Percentiles rank a stretch among this genome's conserved stretches.
These are phyloP conservation scores for Eumaeus atala DNA, from an alignment of 1,140 invertebrate genomes.

Conservation along the genomic window DNA sequence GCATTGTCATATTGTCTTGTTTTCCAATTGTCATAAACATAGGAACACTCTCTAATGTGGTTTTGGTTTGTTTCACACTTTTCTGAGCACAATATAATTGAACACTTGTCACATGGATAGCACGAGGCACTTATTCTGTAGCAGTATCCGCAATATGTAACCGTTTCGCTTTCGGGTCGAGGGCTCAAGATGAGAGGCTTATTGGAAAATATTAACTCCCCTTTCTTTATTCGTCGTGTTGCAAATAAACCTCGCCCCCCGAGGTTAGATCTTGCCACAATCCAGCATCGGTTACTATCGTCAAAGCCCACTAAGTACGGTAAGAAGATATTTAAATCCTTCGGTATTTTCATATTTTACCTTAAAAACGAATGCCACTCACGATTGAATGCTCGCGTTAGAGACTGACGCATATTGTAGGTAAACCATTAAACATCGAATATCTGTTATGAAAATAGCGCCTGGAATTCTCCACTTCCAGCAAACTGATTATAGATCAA, in stretches of 20 bases:
- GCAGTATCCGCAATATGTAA: slow-evolving; percentile 73
- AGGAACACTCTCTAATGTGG: slow-evolving; percentile 76
- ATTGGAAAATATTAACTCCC: slow-evolving; percentile 81
- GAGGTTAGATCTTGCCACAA: slow-evolving; percentile 70
- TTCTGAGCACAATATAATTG: slow-evolving; percentile 73
- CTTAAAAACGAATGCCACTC: neutral
- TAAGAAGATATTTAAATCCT: slow-evolving; percentile 1
- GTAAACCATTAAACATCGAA: slow-evolving; percentile 34
- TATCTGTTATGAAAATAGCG: slow-evolving; percentile 61
- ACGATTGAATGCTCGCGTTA: slow-evolving; percentile 12
- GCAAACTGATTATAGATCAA: slow-evolving; percentile 41
- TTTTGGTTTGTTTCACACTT: slow-evolving; percentile 66
- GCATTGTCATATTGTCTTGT: slow-evolving; percentile 41
- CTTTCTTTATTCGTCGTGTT: slow-evolving; percentile 73
- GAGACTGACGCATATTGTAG: neutral
- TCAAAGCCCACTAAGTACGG: neutral
- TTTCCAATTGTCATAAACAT: slow-evolving; percentile 64
- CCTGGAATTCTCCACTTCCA: slow-evolving; percentile 36
- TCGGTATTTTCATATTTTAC: neutral
- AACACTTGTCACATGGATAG: slow-evolving; percentile 72
- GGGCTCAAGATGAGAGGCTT: slow-evolving; percentile 78
- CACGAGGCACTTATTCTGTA: slow-evolving; percentile 61
- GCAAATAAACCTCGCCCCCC: slow-evolving; percentile 82
- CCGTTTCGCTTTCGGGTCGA: slow-evolving; percentile 50
- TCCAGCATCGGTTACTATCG: neutral